Base-by-base conservation (phyloP, 2,888 invertebrate species). In the Autographa gamma region DNA sequence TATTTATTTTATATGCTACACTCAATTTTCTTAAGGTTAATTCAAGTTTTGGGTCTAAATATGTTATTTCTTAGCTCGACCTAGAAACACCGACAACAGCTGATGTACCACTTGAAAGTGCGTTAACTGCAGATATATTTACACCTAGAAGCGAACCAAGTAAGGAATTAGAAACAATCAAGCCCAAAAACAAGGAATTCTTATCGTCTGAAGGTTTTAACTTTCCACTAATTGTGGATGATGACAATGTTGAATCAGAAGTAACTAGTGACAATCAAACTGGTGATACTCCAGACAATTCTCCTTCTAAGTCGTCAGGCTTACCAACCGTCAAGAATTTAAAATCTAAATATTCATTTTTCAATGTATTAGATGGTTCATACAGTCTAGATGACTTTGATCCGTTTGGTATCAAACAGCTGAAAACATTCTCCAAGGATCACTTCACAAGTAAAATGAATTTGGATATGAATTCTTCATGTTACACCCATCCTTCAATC, bases 61-160 rank as follows among this genome's bases (percentile, higher is more conserved):
- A 6, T 61, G 52, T 3, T 13, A 25, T 14, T n/a, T 34, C 38
- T 89, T 79, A 96, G 96, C 89, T 96, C 19, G 95, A 96, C 73
- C 80, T 96, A 54, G 96, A 96, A 91, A 96, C 96, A 2, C 96
- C 96, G 13, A 95, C 95, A 4, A 96, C 96, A 41, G 94, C 94
- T 1, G 96, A 96, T 25, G 83, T 95, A 18, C 96, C 93, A 0
- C 77, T 90, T 1, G 93, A 93, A 69, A 92, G 92, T 7, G 89
- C 89, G 1, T 81, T 91, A 34, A 91, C 93, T 0, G 87, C 91
- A 41, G 93, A 93, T 11, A 80, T 90, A 13, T 92, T 93, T 68
- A 92, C 95, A 7, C 93, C 95, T 1, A 84, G 84, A 72, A 93
- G 90, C 71, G 94, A 94, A 76, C 77, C 79, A 18, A 83, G 85